Percentiles rank a stretch among this genome's conserved stretches.
Conservation (phyloP, 2,797 vertebrate genomes). For the Helarctos malayanus region DNA sequence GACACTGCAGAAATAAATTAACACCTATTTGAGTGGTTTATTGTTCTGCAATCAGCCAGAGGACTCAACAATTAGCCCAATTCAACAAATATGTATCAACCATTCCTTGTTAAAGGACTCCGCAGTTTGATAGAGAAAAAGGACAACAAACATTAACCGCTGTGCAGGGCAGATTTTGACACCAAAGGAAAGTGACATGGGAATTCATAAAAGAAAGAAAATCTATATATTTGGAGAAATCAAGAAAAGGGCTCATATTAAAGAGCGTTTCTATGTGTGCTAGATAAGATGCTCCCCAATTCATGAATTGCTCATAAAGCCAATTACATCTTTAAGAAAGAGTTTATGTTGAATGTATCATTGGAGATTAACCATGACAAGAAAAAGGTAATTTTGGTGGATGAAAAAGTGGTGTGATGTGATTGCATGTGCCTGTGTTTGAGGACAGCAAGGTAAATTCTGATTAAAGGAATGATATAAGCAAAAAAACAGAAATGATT, state of each 20-base stretch:
- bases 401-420: background rate
- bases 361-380: background rate
- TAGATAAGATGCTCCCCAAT: background rate
- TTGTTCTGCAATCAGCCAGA: constrained; percentile 22
- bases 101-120: background rate
- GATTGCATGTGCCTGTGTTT: background rate
- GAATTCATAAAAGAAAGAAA: constrained; percentile 36
- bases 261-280: background rate
- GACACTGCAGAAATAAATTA: constrained; percentile 37
- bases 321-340: background rate
- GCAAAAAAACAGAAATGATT: background rate
- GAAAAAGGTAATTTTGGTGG: constrained; percentile 20
- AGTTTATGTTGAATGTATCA: background rate
- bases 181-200: background rate
- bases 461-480: background rate
- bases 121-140: background rate
- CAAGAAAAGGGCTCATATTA: background rate
- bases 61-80: background rate
- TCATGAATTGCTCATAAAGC: background rate
- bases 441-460: background rate
- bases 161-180: background rate
- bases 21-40: background rate
- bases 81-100: constrained; percentile 4
- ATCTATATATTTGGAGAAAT: background rate
- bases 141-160: background rate